Conservation (phyloP, 2,113 vertebrate species). For the Lepus timidus region DNA sequence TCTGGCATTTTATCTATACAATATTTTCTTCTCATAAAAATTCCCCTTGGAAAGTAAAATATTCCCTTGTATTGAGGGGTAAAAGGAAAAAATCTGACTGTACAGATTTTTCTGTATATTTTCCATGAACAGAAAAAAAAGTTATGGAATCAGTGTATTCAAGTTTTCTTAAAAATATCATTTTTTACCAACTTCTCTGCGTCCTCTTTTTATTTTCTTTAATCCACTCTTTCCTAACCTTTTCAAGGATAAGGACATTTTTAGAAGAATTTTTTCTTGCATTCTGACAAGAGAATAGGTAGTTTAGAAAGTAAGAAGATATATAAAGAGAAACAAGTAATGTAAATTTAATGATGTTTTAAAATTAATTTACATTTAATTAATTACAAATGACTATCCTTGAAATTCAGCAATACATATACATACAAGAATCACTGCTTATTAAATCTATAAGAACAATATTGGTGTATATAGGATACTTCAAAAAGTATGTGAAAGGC, state of each 20-base stretch:
- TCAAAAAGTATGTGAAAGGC: too few relatives aligned
- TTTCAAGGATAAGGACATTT: not conserved
- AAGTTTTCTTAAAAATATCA: not conserved
- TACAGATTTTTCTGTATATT: constrained; percentile 22
- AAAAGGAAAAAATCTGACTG: not conserved
- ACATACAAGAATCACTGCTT: not conserved
- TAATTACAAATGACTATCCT: not conserved
- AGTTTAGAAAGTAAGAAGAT: not conserved
- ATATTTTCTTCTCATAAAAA: constrained; percentile 35
- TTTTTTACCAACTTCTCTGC: not conserved
- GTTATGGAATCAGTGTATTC: not conserved
- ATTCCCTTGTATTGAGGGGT: not conserved
- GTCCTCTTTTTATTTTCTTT: constrained; percentile 17
- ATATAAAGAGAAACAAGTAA: not conserved
- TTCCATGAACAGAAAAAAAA: not conserved
- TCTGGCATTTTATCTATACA: not conserved
- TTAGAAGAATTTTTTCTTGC: not conserved
- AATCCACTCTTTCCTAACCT: not conserved
- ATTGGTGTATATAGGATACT: not conserved
- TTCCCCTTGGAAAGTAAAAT: not conserved
- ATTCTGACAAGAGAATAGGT: not conserved
- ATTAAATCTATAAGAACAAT: not conserved
- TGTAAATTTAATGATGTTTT: not conserved
- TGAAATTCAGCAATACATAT: not conserved
- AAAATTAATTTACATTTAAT: constrained; percentile 3